phyloP scores from a whole-genome alignment of 1,140 invertebrate genomes.

The Elymnias hypermnestra region DNA sequence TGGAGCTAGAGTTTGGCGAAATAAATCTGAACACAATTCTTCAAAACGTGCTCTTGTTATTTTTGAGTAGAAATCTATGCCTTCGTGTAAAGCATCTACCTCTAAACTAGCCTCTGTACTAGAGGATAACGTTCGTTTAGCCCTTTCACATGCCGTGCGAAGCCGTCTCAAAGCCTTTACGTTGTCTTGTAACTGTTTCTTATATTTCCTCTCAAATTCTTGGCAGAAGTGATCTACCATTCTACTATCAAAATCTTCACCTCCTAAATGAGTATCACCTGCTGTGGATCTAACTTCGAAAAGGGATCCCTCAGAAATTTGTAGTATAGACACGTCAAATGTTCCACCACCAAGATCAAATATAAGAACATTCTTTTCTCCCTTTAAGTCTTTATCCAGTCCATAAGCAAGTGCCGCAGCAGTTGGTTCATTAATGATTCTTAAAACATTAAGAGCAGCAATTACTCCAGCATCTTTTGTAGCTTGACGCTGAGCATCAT shows the following conservation, averaged over 20 bases:
- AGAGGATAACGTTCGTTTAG: constrained; percentile 81
- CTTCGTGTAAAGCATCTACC: constrained; percentile 86
- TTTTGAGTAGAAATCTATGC: constrained; percentile 91
- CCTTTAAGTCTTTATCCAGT: constrained; percentile 89
- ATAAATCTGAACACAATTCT: constrained; percentile 91
- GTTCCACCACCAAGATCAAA: too few relatives aligned
- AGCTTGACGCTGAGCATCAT: constrained; percentile 81
- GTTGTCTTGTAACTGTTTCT: constrained; percentile 81
- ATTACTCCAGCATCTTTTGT: constrained; percentile 87
- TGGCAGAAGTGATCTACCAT: constrained; percentile 87
- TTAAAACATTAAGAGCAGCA: constrained; percentile 86
- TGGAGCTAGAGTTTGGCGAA: constrained; percentile 81
- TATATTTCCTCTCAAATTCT: constrained; percentile 91
- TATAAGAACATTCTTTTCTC: constrained; percentile 85
- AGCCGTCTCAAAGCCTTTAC: constrained; percentile 86
- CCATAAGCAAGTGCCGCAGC: constrained; percentile 91
- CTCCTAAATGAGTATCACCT: constrained; percentile 85
- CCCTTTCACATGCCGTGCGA: constrained; percentile 84
- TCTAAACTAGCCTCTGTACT: constrained; percentile 83
- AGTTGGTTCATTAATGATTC: constrained; percentile 90
- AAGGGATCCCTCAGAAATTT: constrained; percentile 89
- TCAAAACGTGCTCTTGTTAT: constrained; percentile 91
- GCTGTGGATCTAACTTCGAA: constrained; percentile 89
- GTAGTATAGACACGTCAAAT: constrained; percentile 91
- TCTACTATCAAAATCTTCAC: constrained; percentile 87